Percentiles rank a stretch among this genome's conserved stretches.
Conservation (phyloP, 2,888 invertebrate genomes). For the Gibbula magus region DNA sequence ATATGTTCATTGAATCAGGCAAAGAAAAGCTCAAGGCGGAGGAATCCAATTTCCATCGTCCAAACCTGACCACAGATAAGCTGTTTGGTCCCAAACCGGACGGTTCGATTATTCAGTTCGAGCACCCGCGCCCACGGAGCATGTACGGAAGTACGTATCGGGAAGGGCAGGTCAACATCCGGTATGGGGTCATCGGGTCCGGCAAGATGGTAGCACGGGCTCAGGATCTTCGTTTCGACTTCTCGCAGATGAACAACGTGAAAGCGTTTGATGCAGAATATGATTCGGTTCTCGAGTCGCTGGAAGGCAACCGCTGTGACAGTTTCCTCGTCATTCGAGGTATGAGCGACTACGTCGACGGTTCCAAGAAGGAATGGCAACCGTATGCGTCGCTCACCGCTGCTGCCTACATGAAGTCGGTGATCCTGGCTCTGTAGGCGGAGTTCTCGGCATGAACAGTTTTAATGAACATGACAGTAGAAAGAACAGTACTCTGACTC, state of each 20-base stretch:
- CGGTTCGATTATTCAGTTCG: constrained; percentile 46
- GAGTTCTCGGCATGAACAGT: neutral
- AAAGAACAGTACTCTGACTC: too few species aligned
- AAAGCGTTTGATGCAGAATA: constrained; percentile 95
- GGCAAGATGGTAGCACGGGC: constrained; percentile 87
- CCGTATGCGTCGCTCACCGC: constrained; percentile 93
- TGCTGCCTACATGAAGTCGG: constrained; percentile 92
- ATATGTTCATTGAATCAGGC: constrained; percentile 85
- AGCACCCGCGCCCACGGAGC: constrained; percentile 47
- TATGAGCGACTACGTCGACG: constrained; percentile 95
- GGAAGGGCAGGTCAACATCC: constrained; percentile 77
- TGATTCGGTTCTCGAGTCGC: constrained; percentile 93
- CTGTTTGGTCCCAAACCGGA: constrained; percentile 57
- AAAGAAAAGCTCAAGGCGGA: constrained; percentile 77
- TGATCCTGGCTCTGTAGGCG: constrained; percentile 74
- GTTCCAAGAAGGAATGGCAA: constrained; percentile 96
- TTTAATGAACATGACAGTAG: too few species aligned
- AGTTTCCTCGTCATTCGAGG: constrained; percentile 84
- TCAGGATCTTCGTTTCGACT: constrained; percentile 88
- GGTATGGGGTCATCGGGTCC: constrained; percentile 86
- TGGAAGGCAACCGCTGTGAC: constrained; percentile 77
- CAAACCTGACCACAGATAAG: constrained; percentile 60
- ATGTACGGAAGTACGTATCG: constrained; percentile 37
- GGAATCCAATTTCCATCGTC: constrained; percentile 72
- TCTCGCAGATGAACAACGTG: constrained; percentile 88